Evolutionary conservation across 2,113 vertebrate genomes (phyloP), one percentile per base, ranked within the genome.

Genomic region (Oxyura jamaicensis): DNA sequence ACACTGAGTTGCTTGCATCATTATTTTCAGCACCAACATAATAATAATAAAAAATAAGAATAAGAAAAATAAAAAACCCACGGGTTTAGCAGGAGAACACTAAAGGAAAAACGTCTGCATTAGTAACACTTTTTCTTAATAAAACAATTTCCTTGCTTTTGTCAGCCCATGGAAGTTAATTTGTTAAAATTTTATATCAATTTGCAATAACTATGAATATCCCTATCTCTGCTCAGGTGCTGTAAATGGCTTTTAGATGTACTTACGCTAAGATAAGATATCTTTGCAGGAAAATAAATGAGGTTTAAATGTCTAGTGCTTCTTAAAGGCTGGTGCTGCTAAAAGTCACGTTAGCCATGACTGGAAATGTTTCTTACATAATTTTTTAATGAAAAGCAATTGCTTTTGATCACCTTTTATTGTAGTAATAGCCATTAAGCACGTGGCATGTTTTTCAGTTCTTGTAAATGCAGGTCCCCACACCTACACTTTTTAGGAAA

Each of bases 1-100:
- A 95, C 90, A 73, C 78, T 88, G 91, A 94, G 95, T 96, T 95
- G 92, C 93, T 97, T 83, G 63, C 83, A 96, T 92, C 96, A 60
- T 97, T 98, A 94, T 97, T 93, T 96, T 97, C 80, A 91, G 91
- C 78, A 96, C 76, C 79, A 81, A 79, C 65, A 58, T 96, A 14
- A 48, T 48, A 46, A 46, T 46, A 22, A 48, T 21, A 22, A 22
- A 48, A 48, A 48, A 46, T 46, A 86, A 90, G 96, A 93, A 97
- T 93, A 90, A 25, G 25, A 25, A 50, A 23, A 52, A 23, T 20
- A 52, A 29, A 41, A 65, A 41, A 13, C 28, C 39, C 62, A 28
- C 35, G 71, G 75, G 58, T 63, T 91, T 91, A 79, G 73, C 31
- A 11, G 58, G 88, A 95, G 96, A 96, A 96, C 90, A 56, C 94